phyloP scores from a whole-genome alignment of 92 coral and sea anemone genomes.

The Epizoanthus stellaris region DNA sequence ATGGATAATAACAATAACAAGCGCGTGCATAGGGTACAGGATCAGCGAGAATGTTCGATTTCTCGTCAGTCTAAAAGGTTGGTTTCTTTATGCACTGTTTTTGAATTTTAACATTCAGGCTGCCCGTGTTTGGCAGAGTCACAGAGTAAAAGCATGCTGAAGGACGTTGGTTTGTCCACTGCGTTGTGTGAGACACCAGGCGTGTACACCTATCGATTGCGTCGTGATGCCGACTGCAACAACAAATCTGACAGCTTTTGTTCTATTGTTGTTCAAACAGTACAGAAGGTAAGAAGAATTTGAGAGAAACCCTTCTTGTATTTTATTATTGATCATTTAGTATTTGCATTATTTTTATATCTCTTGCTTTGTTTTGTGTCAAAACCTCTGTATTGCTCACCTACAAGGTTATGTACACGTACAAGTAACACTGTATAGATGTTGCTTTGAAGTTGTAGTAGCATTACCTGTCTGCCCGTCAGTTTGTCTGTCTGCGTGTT shows the following conservation, averaged over 20 bases:
- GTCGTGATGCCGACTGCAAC: conserved; percentile 24
- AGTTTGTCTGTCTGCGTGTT: too few species aligned
- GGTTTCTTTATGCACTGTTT: not conserved
- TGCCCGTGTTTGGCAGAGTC: conserved; percentile 54
- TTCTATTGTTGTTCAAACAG: conserved; percentile 72
- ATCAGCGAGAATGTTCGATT: not conserved
- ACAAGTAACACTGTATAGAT: too few species aligned
- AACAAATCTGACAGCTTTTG: conserved; percentile 37
- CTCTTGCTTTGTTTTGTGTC: not conserved
- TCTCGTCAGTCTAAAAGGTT: not conserved
- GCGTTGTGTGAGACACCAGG: conserved; percentile 68
- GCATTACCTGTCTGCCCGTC: too few species aligned
- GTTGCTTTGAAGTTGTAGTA: too few species aligned
- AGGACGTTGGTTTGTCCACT: conserved; percentile 55
- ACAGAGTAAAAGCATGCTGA: conserved; percentile 23
- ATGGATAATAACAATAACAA: too few species aligned
- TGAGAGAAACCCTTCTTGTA: too few species aligned
- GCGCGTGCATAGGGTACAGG: not conserved
- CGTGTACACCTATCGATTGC: conserved; percentile 64
- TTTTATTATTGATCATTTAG: too few species aligned
- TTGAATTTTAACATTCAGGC: conserved; percentile 13
- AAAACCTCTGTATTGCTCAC: too few species aligned
- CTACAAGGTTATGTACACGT: too few species aligned
- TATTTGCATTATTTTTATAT: too few species aligned
- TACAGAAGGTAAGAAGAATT: conserved; percentile 49